phyloP scores from a whole-genome alignment of 2,113 vertebrate species.

The Formicarius rufipectus region DNA sequence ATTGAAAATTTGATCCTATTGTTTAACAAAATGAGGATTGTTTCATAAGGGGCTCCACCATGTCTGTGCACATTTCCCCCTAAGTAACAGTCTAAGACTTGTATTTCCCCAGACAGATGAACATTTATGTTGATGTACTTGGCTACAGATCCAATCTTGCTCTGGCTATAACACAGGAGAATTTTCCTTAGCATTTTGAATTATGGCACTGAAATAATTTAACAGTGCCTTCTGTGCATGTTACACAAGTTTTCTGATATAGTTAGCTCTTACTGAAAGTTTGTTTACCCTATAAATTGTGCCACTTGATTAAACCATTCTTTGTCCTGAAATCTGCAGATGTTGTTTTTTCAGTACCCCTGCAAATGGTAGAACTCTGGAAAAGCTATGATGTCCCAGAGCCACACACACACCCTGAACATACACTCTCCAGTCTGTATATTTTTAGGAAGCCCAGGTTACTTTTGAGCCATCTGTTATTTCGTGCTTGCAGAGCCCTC shows the following conservation, averaged over 20 bases:
- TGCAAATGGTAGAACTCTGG: not conserved
- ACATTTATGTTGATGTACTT: slow-evolving; percentile 65
- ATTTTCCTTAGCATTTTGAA: slow-evolving; percentile 71
- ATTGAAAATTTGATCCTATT: slow-evolving; percentile 75
- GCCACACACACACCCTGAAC: not conserved
- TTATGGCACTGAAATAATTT: slow-evolving; percentile 72
- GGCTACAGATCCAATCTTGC: slow-evolving; percentile 59
- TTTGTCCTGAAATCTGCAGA: slow-evolving; percentile 7
- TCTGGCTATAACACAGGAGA: slow-evolving; percentile 65
- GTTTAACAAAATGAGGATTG: slow-evolving; percentile 71
- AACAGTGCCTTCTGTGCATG: slow-evolving; percentile 69
- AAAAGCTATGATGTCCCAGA: not conserved
- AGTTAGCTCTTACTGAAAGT: slow-evolving; percentile 56
- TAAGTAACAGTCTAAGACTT: slow-evolving; percentile 69
- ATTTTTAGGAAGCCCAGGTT: not conserved
- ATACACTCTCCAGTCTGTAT: not conserved
- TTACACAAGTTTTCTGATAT: slow-evolving; percentile 62
- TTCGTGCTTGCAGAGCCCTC: not conserved
- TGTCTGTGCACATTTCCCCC: slow-evolving; percentile 73
- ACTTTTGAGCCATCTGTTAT: not conserved
- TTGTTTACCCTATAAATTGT: slow-evolving; percentile 70
- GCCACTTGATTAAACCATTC: slow-evolving; percentile 24
- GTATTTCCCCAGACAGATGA: slow-evolving; percentile 67
- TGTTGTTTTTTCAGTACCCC: not conserved
- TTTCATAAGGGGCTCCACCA: slow-evolving; percentile 73